Evolutionary conservation across 35 echinoderm and acorn worm species (phyloP), one percentile per base, ranked within the genome.

Genomic region (Hemicentrotus pulcherrimus): DNA sequence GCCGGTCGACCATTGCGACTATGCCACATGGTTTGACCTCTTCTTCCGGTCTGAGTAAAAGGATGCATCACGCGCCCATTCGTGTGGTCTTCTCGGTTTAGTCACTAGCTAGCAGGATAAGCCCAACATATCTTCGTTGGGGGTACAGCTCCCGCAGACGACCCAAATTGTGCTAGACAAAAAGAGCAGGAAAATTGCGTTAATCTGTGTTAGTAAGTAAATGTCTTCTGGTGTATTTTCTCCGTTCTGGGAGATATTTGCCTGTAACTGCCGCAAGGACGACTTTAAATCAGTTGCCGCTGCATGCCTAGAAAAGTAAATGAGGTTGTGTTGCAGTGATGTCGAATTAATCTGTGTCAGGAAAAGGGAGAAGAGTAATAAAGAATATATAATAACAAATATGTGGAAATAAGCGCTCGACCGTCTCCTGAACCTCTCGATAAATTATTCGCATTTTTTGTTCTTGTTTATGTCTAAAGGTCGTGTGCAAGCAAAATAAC

Each of bases 1-100:
- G 19, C 65, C 65, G 28, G 50, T 15, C 28, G 52, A 14, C 52
- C 16, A 28, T 78, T 78, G 50, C 50, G 50, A 15, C 65, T 9
- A 90, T 45, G 46, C 45, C 88, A 90, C 88, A 47, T 45, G 88
- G 19, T 90, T 90, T 45, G 88, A 90, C 88, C 88, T 33, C 88
- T 33, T 46, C 32, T 90, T 90, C 88, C 88, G 88, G 88, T 90
- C 14, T 47, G 46, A 90, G 88, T 32, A 41, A 11, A 18, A 22
- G 46, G 31, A 33, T 90, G 15, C 14, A 47, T 90, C 88, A 90
- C 46, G 88, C 88, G 32, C 88, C 14, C 32, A 90, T 90, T 28
- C 65, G 65, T 78, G 24, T 22, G 65, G 6, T 18, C 22, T n/a
- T 11, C 15, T 10, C 8, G 9, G 50, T 55, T 55, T 55, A 55